Percentiles rank a stretch among this genome's conserved stretches.
Evolutionary conservation across 2,113 vertebrate species (phyloP).

Genomic region (Otus sunia): DNA sequence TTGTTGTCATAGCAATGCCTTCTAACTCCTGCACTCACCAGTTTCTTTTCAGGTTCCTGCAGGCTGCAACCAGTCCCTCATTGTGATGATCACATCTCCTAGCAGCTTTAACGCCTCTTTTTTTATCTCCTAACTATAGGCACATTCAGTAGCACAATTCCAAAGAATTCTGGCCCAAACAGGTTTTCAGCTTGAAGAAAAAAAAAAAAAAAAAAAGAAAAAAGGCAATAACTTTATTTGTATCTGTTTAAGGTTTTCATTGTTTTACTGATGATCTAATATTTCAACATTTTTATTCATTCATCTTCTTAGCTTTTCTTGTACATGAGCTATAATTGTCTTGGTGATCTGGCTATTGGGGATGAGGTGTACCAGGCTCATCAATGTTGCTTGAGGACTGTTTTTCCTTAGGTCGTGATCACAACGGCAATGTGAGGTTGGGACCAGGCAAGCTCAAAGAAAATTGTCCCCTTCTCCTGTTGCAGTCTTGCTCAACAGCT

Average conservation of each 20-base stretch:
- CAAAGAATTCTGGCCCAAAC: slow-evolving; percentile 38
- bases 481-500: not conserved
- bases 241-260: not conserved
- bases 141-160: slow-evolving; percentile 20
- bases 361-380: not conserved
- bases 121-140: slow-evolving; percentile 39
- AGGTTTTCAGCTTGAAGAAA: slow-evolving; percentile 17
- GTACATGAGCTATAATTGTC: not conserved
- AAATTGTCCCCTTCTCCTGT: not conserved
- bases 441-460: not conserved
- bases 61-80: slow-evolving; percentile 50
- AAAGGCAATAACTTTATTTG: not conserved
- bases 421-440: not conserved
- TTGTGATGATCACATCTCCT: slow-evolving; percentile 52
- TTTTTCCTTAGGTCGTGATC: not conserved
- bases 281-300: slow-evolving; percentile 30
- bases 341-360: not conserved
- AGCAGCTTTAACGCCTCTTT: not conserved
- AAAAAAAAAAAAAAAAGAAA: not conserved
- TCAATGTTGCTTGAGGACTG: not conserved
- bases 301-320: slow-evolving; percentile 7
- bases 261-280: slow-evolving; percentile 27
- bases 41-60: slow-evolving; percentile 57
- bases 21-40: slow-evolving; percentile 25
- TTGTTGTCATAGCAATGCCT: slow-evolving; percentile 59